Conservation (phyloP, 2,888 invertebrate genomes). For the Gari tellinella region DNA sequence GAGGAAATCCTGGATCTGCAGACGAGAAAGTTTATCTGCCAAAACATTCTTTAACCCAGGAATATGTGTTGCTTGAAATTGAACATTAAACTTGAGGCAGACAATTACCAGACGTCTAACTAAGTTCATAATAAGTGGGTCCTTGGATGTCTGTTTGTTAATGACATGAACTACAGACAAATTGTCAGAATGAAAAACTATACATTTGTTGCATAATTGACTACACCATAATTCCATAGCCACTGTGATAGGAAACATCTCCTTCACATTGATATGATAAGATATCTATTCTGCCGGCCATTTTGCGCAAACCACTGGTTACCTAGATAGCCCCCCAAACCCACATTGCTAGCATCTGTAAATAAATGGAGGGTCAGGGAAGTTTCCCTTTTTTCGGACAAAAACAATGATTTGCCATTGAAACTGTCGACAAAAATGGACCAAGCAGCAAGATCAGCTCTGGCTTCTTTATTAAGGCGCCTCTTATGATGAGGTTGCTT, state of each 20-base stretch:
- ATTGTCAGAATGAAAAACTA: slow-evolving; percentile 52
- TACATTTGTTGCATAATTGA: slow-evolving; percentile 20
- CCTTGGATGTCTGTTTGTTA: slow-evolving; percentile 40
- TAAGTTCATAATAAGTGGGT: slow-evolving; percentile 22
- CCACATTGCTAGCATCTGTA: slow-evolving; percentile 8
- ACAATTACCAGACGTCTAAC: slow-evolving; percentile 33
- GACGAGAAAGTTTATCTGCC: slow-evolving; percentile 30
- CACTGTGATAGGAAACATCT: slow-evolving; percentile 34
- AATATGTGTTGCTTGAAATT: slow-evolving; percentile 38
- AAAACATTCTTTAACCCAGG: slow-evolving; percentile 36
- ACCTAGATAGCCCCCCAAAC: slow-evolving; percentile 3
- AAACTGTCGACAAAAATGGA: slow-evolving; percentile 1
- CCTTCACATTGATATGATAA: slow-evolving; percentile 26
- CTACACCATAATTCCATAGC: slow-evolving; percentile 46
- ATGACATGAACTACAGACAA: slow-evolving; percentile 48
- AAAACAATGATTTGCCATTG: slow-evolving; percentile 27
- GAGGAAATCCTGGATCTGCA: slow-evolving; percentile 32
- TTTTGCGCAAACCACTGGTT: slow-evolving; percentile 18
- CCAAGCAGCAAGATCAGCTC: slow-evolving; percentile 4
- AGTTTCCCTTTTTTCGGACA: slow-evolving; percentile 2
- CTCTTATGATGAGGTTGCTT: slow-evolving; percentile 2
- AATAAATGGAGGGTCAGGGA: slow-evolving; percentile 7
- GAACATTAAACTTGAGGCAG: slow-evolving; percentile 39
- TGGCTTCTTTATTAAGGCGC: neutral
- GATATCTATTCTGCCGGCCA: slow-evolving; percentile 9